Base-by-base conservation (phyloP, 1,140 invertebrate species). In the Aphidius gifuensis region DNA sequence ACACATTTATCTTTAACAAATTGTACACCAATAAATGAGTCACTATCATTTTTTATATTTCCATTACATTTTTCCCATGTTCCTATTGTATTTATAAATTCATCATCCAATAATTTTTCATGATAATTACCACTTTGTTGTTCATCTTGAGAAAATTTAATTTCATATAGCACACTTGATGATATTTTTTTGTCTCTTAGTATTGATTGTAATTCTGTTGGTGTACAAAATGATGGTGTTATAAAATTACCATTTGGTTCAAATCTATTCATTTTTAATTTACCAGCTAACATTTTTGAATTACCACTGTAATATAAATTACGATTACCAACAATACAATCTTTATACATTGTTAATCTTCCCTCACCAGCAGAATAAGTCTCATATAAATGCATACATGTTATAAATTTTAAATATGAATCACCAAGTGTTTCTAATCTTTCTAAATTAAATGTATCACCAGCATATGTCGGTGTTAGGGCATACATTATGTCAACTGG, bases 401-500 rank as follows among this genome's bases (percentile, higher is more conserved):
- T 80, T 5, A 87, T 86, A 67, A 91, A 90, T 79, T 97, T 97
- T 1, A 97, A 80, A 72, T 94, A 96, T 1, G 91, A 89, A 79
- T 97, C 94, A 0, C 94, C 94, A 16, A 97, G 82, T 0, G 90
- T 91, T 79, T 97, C 94, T 5, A 90, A 75, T 5, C 92, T 80
- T 75, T 97, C 94, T 64, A 94, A 82, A 74, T 94, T 88, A 56
- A 93, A 88, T 5, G 87, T 86, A 74, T 97, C 94, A 63, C 87
- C 83, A 0, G 88, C 85, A 50, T 85, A 77, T 9, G 87, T 85
- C 9, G 86, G 83, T 7, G 92, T 94, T 4, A 96, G 71, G 1
- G 92, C 91, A 59, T 71, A 65, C 58, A 71, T 62, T 45, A 79
- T 69, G 6, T 71, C 60, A n/a, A 61, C 38, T 4, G 68, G 65